These are phyloP conservation scores for Acleris holmiana DNA, from an alignment of 2,888 invertebrate genomes.

Conservation along the genomic window DNA sequence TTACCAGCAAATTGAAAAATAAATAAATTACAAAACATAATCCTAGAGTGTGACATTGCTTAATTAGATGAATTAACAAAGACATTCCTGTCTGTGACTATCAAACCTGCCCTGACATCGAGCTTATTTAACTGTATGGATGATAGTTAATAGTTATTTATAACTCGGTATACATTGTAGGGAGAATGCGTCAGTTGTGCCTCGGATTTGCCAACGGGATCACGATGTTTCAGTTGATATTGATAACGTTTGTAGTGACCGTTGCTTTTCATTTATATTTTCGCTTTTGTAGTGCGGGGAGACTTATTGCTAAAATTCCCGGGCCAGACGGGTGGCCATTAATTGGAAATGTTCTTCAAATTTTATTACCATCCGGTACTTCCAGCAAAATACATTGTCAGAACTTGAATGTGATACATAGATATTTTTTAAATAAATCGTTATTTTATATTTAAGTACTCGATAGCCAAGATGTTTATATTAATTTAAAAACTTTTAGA, in stretches of 20 bases:
- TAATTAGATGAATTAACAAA: too few relatives aligned
- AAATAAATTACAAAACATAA: too few relatives aligned
- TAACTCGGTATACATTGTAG: neutral
- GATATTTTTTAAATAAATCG: too few relatives aligned
- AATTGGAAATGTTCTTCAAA: constrained; percentile 51
- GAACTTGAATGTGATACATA: too few relatives aligned
- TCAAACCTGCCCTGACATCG: too few relatives aligned
- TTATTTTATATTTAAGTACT: too few relatives aligned
- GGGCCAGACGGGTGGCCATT: constrained; percentile 54
- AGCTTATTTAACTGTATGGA: too few relatives aligned
- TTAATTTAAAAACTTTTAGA: constrained; percentile 7
- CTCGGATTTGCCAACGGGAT: constrained; percentile 4
- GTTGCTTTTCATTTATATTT: constrained; percentile 25
- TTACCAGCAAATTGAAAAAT: too few relatives aligned
- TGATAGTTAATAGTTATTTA: too few relatives aligned
- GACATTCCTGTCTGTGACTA: too few relatives aligned
- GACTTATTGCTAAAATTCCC: constrained; percentile 55
- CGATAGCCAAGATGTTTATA: neutral
- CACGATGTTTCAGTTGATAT: constrained; percentile 16
- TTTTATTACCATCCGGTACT: constrained; percentile 48
- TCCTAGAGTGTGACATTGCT: too few relatives aligned
- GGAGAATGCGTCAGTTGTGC: constrained; percentile 4
- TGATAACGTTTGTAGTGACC: constrained; percentile 15
- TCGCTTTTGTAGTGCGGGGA: constrained; percentile 38
- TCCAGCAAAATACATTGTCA: neutral